Evolutionary conservation across 2,888 invertebrate genomes (phyloP), one percentile per base, ranked within the genome.

Genomic region (Salpingus planirostris): DNA sequence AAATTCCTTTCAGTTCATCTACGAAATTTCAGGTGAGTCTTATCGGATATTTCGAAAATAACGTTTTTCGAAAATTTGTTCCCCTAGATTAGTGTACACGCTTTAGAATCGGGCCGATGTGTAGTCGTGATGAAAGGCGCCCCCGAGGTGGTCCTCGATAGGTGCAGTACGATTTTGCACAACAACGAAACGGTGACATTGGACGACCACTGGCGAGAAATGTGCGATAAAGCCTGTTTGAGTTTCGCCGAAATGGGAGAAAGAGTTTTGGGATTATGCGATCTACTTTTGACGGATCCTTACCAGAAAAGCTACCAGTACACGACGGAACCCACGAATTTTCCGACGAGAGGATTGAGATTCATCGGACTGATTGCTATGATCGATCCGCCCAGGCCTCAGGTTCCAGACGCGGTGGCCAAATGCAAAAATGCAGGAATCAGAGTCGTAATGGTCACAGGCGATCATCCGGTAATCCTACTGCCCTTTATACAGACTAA

Each of bases 191-290:
- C 74, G 5, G 64, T 62, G 25, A 59, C 63, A 3, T 60, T 88
- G 36, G 70, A 66, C 2, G 57, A 64, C 1, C 63, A 66, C 15
- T 60, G 73, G 52, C 70, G 76, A 45, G 67, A 70, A 37, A 69
- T 70, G 27, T 70, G 81, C 28, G 78, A 79, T 54, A 67, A 70
- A 27, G 76, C 80, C 31, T 89, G 90, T 59, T 73, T 80, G 29
- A 84, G 84, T 59, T 63, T 92, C 29, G 92, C 89, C 32, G 85
- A 55, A 35, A 54, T 49, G 27, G 91, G 91, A 13, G 90, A 91
- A 62, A 73, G 91, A 38, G 89, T 92, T 2, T 68, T 89, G 29
- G 86, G 87, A 13, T 91, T 91, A 61, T 85, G 85, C 53, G 87
- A 89, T 62, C 67, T 73, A 2, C 50, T 66, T 23, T 66, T 92